Conservation (phyloP, 2,797 vertebrate genomes). For the Nyctibius grandis region DNA sequence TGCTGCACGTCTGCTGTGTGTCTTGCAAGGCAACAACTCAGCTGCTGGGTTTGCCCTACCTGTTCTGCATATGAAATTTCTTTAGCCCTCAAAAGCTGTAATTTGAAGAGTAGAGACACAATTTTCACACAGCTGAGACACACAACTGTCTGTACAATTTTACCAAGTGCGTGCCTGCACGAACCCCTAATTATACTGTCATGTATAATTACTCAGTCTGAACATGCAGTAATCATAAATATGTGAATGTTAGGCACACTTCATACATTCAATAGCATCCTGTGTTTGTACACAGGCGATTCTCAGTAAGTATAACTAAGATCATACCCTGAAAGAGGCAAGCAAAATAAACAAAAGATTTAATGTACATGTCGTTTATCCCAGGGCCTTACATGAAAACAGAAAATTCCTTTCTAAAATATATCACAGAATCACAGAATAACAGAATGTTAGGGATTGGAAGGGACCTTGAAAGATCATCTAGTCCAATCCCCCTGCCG, state of each 20-base stretch:
- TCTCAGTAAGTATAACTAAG: not conserved
- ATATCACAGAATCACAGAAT: no score
- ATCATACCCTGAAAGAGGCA: not conserved
- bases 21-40: not conserved
- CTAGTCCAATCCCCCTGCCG: no score
- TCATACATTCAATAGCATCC: not conserved
- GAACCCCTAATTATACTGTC: slow-evolving; percentile 20
- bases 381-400: not conserved
- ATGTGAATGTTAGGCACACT: not conserved
- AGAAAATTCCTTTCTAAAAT: not conserved
- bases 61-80: not conserved
- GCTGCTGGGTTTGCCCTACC: not conserved
- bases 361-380: not conserved
- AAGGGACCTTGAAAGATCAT: no score
- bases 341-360: not conserved
- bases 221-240: not conserved
- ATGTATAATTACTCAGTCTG: slow-evolving; percentile 26
- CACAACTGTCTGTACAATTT: not conserved
- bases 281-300: not conserved
- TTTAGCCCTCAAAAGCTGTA: not conserved
- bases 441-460: no score
- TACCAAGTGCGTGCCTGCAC: not conserved
- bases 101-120: not conserved
- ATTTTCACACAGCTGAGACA: not conserved
- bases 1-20: not conserved